Conservation (phyloP, 2,113 vertebrate species). For the Ploceus nigricollis region DNA sequence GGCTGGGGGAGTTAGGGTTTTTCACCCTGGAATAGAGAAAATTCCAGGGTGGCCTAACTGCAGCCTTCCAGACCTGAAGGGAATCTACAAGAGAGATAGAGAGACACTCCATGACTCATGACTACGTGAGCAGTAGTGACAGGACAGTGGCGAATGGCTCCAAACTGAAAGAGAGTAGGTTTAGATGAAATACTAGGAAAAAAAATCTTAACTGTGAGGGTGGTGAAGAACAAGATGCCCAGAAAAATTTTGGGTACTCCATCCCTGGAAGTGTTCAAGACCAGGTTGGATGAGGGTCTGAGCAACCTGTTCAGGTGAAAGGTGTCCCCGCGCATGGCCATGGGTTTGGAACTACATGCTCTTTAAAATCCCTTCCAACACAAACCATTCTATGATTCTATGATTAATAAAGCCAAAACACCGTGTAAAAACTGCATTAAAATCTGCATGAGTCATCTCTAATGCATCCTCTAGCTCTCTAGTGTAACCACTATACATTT, state of each 20-base stretch:
- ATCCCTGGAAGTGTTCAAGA: not conserved
- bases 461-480: not conserved
- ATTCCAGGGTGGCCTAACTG: not conserved
- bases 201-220: not conserved
- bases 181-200: not conserved
- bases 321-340: not conserved
- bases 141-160: not conserved
- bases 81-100: not conserved
- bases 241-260: not conserved
- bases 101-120: not conserved
- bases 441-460: not conserved
- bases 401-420: not conserved
- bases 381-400: not conserved
- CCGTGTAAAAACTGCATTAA: not conserved
- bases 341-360: not conserved
- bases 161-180: not conserved
- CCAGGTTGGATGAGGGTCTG: not conserved
- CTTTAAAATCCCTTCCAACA: not conserved
- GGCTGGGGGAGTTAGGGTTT: not conserved
- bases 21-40: not conserved
- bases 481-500: not conserved
- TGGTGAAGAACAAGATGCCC: not conserved
- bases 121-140: too few relatives aligned
- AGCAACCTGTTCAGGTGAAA: not conserved
- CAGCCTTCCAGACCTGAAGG: not conserved